Evolutionary conservation across 2,888 invertebrate species (phyloP).

Genomic region (Dicroscelio sp.): DNA sequence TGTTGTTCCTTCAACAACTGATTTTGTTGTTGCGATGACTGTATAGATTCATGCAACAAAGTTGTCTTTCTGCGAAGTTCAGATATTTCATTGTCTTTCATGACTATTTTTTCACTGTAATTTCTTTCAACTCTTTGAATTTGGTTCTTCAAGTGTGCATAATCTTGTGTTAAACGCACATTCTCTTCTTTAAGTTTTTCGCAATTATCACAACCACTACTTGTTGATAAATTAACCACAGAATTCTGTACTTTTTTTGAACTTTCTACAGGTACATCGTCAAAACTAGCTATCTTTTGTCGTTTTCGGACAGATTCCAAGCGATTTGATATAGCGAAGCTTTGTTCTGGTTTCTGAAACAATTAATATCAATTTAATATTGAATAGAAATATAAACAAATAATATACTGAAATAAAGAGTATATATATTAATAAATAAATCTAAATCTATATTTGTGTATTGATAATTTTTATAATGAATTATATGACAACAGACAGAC

Average conservation of each 20-base stretch:
- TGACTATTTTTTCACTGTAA: neutral
- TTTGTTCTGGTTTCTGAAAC: too few relatives aligned
- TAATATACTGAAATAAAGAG: too few relatives aligned
- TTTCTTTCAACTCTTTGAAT: neutral
- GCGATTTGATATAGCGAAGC: neutral
- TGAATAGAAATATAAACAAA: too few relatives aligned
- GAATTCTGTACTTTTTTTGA: neutral
- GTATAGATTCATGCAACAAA: neutral
- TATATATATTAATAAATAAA: too few relatives aligned
- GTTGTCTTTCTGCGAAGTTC: neutral
- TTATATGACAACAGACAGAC: too few relatives aligned
- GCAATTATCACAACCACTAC: neutral
- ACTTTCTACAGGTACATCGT: neutral
- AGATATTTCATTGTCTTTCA: neutral
- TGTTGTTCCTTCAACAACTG: neutral
- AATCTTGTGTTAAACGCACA: neutral
- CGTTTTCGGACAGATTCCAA: neutral
- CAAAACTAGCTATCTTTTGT: neutral
- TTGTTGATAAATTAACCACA: neutral
- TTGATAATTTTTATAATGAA: too few relatives aligned
- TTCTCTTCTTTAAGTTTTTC: neutral
- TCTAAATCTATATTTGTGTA: too few relatives aligned
- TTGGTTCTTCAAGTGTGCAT: neutral
- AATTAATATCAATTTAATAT: too few relatives aligned
- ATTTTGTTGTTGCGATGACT: neutral